A percentile compares a stretch with the other conserved stretches of the same genome.
These are phyloP conservation scores for Mantis religiosa DNA, from an alignment of 2,888 invertebrate genomes.

Conservation along the genomic window DNA sequence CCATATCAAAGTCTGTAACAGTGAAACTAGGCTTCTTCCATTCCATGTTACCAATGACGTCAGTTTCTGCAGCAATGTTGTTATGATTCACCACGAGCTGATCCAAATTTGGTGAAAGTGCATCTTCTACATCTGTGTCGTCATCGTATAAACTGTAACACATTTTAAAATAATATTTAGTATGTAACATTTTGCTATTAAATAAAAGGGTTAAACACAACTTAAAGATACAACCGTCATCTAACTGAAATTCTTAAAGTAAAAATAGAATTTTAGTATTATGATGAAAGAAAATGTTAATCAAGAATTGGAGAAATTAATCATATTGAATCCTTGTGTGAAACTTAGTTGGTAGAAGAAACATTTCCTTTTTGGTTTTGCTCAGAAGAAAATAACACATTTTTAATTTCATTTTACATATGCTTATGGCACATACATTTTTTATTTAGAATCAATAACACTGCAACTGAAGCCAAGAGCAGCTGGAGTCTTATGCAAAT, in stretches of 20 bases:
- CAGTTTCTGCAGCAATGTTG: background rate
- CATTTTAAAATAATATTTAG: slow-evolving; percentile 19
- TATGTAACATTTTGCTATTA: background rate
- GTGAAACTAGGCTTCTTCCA: slow-evolving; percentile 28
- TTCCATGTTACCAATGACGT: background rate
- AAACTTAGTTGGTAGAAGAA: too few species aligned
- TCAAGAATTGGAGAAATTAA: background rate
- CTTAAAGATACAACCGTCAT: background rate
- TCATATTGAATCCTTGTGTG: too few species aligned
- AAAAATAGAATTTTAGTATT: background rate
- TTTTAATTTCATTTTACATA: too few species aligned
- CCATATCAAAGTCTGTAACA: slow-evolving; percentile 32
- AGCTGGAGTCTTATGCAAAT: too few species aligned
- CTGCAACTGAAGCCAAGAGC: too few species aligned
- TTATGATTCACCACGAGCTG: slow-evolving; percentile 46
- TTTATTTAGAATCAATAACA: too few species aligned
- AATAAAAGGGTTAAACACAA: background rate
- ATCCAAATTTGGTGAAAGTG: slow-evolving; percentile 64
- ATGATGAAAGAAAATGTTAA: background rate
- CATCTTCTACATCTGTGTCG: slow-evolving; percentile 61
- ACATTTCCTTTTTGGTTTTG: too few species aligned
- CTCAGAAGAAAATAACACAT: too few species aligned
- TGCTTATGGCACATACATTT: too few species aligned
- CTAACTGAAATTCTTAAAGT: background rate
- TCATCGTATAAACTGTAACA: slow-evolving; percentile 58